Evolutionary conservation across 1,140 invertebrate species (phyloP).

Genomic region (Gryllus bimaculatus): DNA sequence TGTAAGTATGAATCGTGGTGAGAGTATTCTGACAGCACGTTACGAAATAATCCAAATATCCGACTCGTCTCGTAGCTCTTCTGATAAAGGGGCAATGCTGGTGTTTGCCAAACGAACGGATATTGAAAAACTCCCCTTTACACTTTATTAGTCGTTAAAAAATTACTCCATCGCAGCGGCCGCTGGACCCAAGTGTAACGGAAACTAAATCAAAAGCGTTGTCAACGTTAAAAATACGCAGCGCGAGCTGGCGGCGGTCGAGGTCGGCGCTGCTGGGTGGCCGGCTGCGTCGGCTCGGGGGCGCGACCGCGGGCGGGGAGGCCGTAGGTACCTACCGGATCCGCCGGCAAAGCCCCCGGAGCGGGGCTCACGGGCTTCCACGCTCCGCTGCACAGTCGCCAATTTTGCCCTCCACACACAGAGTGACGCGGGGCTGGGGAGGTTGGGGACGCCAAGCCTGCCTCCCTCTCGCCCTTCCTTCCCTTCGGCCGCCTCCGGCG

Average conservation of each 20-base stretch:
- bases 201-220: slow-evolving; percentile 5
- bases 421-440: not conserved
- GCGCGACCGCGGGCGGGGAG: not conserved
- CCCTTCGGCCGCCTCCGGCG: too few relatives aligned
- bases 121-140: not conserved
- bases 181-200: not conserved
- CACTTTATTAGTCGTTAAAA: slow-evolving; percentile 1
- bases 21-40: too few relatives aligned
- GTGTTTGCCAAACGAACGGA: not conserved
- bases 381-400: not conserved
- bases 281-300: too few relatives aligned
- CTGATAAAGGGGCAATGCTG: not conserved
- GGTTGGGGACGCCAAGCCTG: too few relatives aligned
- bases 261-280: not conserved
- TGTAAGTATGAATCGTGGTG: too few relatives aligned
- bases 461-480: not conserved
- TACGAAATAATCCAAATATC: too few relatives aligned
- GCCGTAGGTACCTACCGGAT: not conserved
- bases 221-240: slow-evolving; percentile 1
- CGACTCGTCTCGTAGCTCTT: not conserved
- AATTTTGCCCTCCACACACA: not conserved
- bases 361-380: not conserved
- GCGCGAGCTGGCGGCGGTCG: not conserved
- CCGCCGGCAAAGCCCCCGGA: not conserved
- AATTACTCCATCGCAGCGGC: not conserved